These are phyloP conservation scores for Haemorhous mexicanus DNA, from an alignment of 2,113 vertebrate species.

Conservation along the genomic window DNA sequence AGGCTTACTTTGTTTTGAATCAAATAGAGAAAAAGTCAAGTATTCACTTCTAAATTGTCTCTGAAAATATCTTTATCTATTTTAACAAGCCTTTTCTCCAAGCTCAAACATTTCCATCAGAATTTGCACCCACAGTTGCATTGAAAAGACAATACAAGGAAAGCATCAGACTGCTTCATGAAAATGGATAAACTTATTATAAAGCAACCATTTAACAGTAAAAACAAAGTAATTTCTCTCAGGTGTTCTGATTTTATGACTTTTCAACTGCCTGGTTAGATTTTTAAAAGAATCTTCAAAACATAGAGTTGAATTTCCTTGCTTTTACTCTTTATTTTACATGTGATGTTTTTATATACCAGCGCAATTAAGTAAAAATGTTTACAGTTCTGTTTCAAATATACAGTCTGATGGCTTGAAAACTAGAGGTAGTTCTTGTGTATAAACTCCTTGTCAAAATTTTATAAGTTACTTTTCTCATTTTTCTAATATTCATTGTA, in stretches of 20 bases:
- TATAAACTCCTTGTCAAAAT: background rate
- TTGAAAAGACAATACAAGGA: background rate
- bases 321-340: background rate
- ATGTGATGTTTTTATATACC: background rate
- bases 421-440: background rate
- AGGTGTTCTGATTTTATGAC: background rate
- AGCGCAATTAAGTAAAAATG: background rate
- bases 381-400: background rate
- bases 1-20: background rate
- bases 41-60: background rate
- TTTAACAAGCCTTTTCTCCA: constrained; percentile 18
- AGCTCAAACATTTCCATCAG: background rate
- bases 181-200: background rate
- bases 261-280: background rate
- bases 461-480: background rate
- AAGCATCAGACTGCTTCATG: background rate
- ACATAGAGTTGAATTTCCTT: background rate
- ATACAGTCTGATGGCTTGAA: background rate
- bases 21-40: background rate
- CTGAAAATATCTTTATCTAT: background rate
- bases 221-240: background rate
- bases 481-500: background rate
- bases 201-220: background rate
- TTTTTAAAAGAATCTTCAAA: background rate
- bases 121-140: background rate